phyloP scores from a whole-genome alignment of 2,888 invertebrate genomes.

The Drosophila greeni region DNA sequence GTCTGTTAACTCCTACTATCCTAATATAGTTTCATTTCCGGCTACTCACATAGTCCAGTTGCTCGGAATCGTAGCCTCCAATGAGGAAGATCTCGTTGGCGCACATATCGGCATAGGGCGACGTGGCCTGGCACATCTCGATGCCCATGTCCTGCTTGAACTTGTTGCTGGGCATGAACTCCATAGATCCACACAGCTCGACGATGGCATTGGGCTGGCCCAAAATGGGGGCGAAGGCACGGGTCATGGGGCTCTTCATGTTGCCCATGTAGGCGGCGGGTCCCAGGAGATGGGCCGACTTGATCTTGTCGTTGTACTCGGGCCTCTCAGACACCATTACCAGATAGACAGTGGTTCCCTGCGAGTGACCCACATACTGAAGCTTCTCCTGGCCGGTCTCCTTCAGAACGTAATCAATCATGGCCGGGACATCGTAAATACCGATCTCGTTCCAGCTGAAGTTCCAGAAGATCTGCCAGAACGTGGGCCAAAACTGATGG shows the following conservation, averaged over 20 bases:
- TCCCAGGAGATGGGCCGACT: conserved; percentile 78
- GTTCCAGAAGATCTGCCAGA: conserved; percentile 71
- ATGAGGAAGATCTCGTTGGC: conserved; percentile 83
- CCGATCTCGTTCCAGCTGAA: conserved; percentile 94
- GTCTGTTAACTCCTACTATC: neutral
- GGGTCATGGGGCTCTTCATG: conserved; percentile 77
- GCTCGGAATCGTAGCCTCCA: conserved; percentile 79
- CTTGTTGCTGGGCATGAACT: conserved; percentile 69
- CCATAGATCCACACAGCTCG: conserved; percentile 68
- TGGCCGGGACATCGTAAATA: conserved; percentile 90
- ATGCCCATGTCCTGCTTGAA: conserved; percentile 78
- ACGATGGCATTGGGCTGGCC: conserved; percentile 71
- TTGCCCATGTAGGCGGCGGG: conserved; percentile 80
- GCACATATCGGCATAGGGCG: conserved; percentile 80
- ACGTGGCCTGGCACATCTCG: conserved; percentile 77
- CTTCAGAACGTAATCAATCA: conserved; percentile 84
- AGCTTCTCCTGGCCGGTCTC: conserved; percentile 59
- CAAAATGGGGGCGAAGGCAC: conserved; percentile 63
- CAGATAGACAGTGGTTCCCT: conserved; percentile 90
- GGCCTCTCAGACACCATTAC: conserved; percentile 78
- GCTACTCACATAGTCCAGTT: conserved; percentile 78
- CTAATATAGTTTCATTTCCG: neutral
- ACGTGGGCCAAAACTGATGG: conserved; percentile 79
- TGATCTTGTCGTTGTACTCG: conserved; percentile 60
- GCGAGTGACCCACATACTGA: conserved; percentile 92